These are phyloP conservation scores for Nothoprocta pentlandii DNA, from an alignment of 2,113 vertebrate species.

Conservation along the genomic window DNA sequence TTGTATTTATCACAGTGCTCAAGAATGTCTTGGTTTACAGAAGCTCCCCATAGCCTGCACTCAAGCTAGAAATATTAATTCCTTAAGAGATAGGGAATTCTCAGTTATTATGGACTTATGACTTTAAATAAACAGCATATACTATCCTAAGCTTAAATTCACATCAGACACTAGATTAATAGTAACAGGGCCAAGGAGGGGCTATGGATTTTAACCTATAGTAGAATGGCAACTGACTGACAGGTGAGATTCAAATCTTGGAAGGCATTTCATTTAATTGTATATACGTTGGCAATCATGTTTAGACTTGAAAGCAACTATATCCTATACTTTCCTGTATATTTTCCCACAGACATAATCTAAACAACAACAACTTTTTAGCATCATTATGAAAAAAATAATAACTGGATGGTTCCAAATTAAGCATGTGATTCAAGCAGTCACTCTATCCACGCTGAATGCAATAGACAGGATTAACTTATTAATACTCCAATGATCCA, in stretches of 20 bases:
- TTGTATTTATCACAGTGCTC: slow-evolving; percentile 32
- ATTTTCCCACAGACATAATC: slow-evolving; percentile 68
- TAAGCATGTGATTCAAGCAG: slow-evolving; percentile 40
- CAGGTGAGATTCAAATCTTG: slow-evolving; percentile 63
- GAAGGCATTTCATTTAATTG: slow-evolving; percentile 48
- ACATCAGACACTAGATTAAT: neutral
- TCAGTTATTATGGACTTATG: neutral
- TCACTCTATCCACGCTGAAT: slow-evolving; percentile 22
- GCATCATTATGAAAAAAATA: slow-evolving; percentile 32
- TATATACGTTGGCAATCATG: slow-evolving; percentile 53
- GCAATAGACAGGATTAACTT: slow-evolving; percentile 16
- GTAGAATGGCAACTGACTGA: slow-evolving; percentile 20
- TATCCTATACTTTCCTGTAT: slow-evolving; percentile 43
- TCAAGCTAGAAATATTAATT: neutral
- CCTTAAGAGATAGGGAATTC: neutral
- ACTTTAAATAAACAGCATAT: neutral
- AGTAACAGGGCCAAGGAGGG: neutral
- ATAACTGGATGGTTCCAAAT: slow-evolving; percentile 28
- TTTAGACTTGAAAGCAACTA: slow-evolving; percentile 65
- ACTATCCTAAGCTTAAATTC: neutral
- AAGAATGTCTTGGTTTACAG: neutral
- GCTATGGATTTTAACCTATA: slow-evolving; percentile 11
- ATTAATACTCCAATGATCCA: neutral
- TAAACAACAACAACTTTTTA: slow-evolving; percentile 73
- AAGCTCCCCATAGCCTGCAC: neutral